Conservation (phyloP, 2,113 vertebrate genomes). For the Sorex fumeus region DNA sequence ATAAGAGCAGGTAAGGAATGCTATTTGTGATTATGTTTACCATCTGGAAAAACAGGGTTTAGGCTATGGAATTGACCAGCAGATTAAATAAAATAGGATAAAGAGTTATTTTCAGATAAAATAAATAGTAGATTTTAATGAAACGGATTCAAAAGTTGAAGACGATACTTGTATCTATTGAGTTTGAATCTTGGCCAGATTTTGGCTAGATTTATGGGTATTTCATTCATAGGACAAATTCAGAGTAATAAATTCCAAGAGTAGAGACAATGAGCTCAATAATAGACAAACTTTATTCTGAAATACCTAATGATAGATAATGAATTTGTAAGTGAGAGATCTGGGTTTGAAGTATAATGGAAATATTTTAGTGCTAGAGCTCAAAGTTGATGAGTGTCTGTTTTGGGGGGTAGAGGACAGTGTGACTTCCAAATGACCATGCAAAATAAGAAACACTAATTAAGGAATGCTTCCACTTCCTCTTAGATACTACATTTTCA, state of each 20-base stretch:
- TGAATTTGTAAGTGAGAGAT: neutral
- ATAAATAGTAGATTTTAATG: neutral
- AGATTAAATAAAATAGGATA: neutral
- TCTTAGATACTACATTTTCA: conserved; percentile 41
- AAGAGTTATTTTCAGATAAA: neutral
- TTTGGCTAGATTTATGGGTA: neutral
- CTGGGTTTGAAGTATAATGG: neutral
- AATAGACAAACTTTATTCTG: neutral
- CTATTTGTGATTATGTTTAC: neutral
- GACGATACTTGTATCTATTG: neutral
- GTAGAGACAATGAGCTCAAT: neutral
- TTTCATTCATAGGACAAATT: neutral
- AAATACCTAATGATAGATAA: neutral
- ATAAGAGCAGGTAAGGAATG: neutral
- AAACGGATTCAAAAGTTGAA: neutral
- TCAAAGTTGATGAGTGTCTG: neutral
- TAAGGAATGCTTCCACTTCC: neutral
- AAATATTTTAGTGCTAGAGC: neutral
- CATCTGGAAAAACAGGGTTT: neutral
- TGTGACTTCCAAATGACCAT: neutral
- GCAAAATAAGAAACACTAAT: neutral
- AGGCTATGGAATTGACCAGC: neutral
- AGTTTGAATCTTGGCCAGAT: neutral
- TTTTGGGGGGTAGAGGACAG: neutral
- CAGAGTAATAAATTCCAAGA: neutral